Conservation (phyloP, 2,888 invertebrate species). For the Nudaria mundana region DNA sequence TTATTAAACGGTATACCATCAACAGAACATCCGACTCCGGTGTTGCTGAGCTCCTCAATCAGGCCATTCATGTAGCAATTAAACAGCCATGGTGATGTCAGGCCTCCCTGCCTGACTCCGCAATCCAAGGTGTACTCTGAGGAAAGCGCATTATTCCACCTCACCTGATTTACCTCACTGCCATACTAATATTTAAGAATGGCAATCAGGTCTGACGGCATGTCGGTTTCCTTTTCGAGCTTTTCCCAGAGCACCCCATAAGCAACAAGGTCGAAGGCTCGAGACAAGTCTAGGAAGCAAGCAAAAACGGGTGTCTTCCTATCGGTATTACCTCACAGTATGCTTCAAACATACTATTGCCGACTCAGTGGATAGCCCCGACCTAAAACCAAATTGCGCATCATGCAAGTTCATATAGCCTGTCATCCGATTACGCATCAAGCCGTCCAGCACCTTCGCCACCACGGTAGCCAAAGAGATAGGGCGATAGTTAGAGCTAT, state of each 20-base stretch:
- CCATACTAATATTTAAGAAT: background rate
- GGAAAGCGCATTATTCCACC: background rate
- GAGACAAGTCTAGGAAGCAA: background rate
- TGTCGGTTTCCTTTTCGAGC: background rate
- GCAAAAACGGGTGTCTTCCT: background rate
- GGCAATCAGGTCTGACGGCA: background rate
- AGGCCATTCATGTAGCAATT: no score
- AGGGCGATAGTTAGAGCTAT: background rate
- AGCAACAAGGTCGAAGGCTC: background rate
- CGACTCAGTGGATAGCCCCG: background rate
- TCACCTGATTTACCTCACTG: background rate
- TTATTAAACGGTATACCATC: background rate
- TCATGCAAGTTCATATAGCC: background rate
- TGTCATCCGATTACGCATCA: background rate
- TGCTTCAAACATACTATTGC: background rate
- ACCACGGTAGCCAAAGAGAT: background rate
- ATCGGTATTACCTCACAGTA: background rate
- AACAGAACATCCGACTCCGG: background rate
- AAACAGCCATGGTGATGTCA: background rate
- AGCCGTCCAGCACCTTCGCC: background rate
- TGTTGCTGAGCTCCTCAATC: background rate
- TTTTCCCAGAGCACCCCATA: background rate
- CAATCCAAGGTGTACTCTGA: background rate
- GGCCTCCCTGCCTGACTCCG: background rate
- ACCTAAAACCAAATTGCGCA: background rate